These are phyloP conservation scores for Tarsius wallacei DNA, from an alignment of 2,797 vertebrate genomes.

Conservation along the genomic window DNA sequence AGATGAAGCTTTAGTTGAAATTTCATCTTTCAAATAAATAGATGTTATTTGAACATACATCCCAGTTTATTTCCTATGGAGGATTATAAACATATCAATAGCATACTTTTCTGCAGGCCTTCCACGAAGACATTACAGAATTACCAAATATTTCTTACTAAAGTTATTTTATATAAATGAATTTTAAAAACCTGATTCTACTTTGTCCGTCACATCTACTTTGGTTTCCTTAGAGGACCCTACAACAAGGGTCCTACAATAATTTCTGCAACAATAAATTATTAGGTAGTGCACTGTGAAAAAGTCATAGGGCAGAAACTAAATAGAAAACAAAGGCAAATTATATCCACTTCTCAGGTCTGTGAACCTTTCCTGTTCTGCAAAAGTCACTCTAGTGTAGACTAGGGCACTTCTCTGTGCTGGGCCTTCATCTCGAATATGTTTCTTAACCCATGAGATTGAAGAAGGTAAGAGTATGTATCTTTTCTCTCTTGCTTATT, in stretches of 20 bases:
- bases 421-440: background rate
- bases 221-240: background rate
- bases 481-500: background rate
- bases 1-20: background rate
- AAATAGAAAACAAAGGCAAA: background rate
- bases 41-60: background rate
- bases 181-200: background rate
- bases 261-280: background rate
- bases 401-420: background rate
- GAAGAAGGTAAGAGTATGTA: background rate
- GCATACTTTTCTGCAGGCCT: background rate
- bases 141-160: conserved; percentile 8
- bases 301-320: background rate
- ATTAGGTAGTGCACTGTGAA: accelerated
- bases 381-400: background rate
- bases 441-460: background rate
- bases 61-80: background rate
- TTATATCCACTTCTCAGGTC: no score
- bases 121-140: background rate
- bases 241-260: no score
- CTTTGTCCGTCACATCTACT: background rate
- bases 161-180: conserved; percentile 11
- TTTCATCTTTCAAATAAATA: background rate
- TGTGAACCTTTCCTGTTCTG: background rate
- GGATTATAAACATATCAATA: background rate